phyloP scores from a whole-genome alignment of 1,140 invertebrate species.

The Paracyclopina nana region DNA sequence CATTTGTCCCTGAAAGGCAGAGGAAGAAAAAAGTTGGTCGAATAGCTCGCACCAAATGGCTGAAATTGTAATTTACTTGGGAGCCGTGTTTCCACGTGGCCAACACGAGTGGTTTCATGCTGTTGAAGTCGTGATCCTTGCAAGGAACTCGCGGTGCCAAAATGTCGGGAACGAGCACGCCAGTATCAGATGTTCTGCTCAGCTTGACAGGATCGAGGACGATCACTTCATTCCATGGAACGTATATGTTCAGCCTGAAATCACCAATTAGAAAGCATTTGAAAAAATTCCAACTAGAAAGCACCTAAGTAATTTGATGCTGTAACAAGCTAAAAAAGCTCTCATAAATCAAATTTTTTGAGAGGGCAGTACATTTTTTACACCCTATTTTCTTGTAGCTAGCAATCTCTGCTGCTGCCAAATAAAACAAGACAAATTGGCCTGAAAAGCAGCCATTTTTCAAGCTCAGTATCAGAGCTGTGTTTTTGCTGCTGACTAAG shows the following conservation, averaged over 20 bases:
- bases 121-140: constrained; percentile 70
- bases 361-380: not conserved
- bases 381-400: too few relatives aligned
- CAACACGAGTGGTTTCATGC: constrained; percentile 77
- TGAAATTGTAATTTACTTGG: constrained; percentile 4
- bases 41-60: not conserved
- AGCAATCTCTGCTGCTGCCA: too few relatives aligned
- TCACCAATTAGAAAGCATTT: too few relatives aligned
- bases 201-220: constrained; percentile 22
- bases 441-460: not conserved
- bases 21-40: not conserved
- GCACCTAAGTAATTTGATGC: too few relatives aligned
- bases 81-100: constrained; percentile 59
- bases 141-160: constrained; percentile 44
- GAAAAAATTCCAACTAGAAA: too few relatives aligned
- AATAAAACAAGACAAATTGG: too few relatives aligned
- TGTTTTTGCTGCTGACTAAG: not conserved
- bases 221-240: constrained; percentile 25
- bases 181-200: constrained; percentile 8
- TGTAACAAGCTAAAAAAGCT: too few relatives aligned
- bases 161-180: constrained; percentile 17
- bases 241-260: constrained; percentile 16
- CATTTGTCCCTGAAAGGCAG: constrained; percentile 3
- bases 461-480: not conserved
- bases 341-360: not conserved